Percentiles rank a stretch among this genome's conserved stretches.
Evolutionary conservation across 1,140 invertebrate species (phyloP).

Genomic region (Drosophila micromelanica): DNA sequence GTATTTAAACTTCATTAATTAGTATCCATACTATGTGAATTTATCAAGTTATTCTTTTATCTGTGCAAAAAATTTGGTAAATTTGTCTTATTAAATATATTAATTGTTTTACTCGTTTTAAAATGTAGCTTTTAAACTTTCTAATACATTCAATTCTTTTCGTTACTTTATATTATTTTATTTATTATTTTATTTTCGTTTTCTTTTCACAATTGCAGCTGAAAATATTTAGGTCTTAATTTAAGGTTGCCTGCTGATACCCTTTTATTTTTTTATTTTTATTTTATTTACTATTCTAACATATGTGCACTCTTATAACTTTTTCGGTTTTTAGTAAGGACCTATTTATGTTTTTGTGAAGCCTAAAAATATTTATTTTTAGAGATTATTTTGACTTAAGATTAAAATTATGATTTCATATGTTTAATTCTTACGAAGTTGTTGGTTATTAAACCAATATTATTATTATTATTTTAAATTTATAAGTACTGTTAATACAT

Average conservation of each 20-base stretch:
- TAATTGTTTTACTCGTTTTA: background rate
- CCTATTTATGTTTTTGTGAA: background rate
- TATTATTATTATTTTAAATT: constrained; percentile 1
- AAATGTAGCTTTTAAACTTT: background rate
- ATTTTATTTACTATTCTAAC: constrained; percentile 29
- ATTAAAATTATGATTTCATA: background rate
- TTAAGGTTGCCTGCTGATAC: constrained; percentile 58
- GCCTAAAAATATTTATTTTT: constrained; percentile 7
- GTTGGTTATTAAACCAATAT: constrained; percentile 10
- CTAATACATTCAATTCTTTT: background rate
- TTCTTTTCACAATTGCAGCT: constrained; percentile 71
- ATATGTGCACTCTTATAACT: background rate
- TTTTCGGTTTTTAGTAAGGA: constrained; percentile 10
- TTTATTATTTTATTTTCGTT: constrained; percentile 68
- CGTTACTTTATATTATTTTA: constrained; percentile 38
- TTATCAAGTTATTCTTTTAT: background rate
- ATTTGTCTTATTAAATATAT: no score
- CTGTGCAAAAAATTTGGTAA: no score
- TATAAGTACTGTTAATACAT: background rate
- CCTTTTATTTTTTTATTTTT: constrained; percentile 49
- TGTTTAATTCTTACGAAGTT: constrained; percentile 15
- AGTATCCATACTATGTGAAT: background rate
- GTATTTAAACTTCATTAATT: background rate
- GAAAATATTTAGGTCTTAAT: constrained; percentile 73
- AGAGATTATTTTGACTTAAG: background rate